These are phyloP conservation scores for Xenopus petersii DNA, from an alignment of 2,797 vertebrate genomes.

Conservation along the genomic window DNA sequence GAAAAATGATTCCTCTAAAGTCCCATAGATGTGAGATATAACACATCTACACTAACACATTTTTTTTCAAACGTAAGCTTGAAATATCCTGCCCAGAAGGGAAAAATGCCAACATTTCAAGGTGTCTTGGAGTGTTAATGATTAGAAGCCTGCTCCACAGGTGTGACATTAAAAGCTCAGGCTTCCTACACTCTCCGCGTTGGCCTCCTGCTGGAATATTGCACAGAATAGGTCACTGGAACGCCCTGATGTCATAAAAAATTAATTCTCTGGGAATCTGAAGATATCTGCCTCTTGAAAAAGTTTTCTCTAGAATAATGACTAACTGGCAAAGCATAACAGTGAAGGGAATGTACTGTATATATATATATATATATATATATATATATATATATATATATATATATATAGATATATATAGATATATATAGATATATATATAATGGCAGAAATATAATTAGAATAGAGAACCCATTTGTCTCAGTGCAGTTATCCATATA, in stretches of 20 bases:
- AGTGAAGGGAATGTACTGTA: neutral
- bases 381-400: no score
- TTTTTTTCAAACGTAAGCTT: conserved; percentile 1
- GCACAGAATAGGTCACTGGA: conserved; percentile 18
- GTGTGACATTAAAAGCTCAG: conserved; percentile 33
- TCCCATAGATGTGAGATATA: conserved; percentile 32
- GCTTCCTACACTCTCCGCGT: neutral
- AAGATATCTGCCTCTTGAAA: conserved; percentile 9
- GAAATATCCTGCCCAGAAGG: conserved; percentile 25
- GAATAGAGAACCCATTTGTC: no score
- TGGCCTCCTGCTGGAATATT: conserved; percentile 14
- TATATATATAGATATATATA: no score
- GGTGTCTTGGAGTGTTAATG: conserved; percentile 10
- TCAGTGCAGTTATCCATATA: no score
- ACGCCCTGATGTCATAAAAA: conserved; percentile 18
- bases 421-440: no score
- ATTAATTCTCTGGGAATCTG: conserved; percentile 15
- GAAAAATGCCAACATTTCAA: conserved; percentile 28
- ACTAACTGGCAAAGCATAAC: neutral
- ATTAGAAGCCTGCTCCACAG: conserved; percentile 13
- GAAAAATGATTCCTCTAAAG: conserved; percentile 19
- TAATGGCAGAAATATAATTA: no score
- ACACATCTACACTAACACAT: conserved; percentile 27
- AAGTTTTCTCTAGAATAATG: neutral
- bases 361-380: neutral